Base-by-base conservation (phyloP, 2,888 invertebrate genomes). In the Saturnia japonica region DNA sequence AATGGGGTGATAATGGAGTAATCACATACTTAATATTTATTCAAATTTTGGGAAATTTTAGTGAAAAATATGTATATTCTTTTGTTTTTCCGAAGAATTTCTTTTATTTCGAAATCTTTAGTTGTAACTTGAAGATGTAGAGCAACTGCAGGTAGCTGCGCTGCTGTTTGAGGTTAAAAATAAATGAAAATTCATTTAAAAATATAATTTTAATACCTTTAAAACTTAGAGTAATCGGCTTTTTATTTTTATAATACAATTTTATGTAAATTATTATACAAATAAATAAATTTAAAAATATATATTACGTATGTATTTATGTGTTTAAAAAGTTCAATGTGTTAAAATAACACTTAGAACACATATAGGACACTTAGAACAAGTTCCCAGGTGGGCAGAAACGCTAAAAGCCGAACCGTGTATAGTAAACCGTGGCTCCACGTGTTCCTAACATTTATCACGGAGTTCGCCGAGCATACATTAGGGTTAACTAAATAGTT, bases 381-480 rank as follows among this genome's bases (percentile, higher is more conserved):
- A 43, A 43, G 78, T 74, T 77, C 78, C 74, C 86, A 84, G 85
- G 85, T 87, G 86, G 84, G 82, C 86, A 83, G 74, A 69, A 64
- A 64, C 42, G 75, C 80, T 88, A 85, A 88, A 85, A 88, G 88
- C 85, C 76, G 80, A 80, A 81, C 74, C 87, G 73, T 87, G 88
- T 87, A 74, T 71, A 70, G 72, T 68, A 72, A 74, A 71, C 72
- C 69, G 73, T 70, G 76, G 75, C 75, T 73, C 74, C 72, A 71
- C 79, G 78, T 81, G 78, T 79, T 77, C 78, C 78, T 74, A 73
- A 79, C 87, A 86, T 89, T 86, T 85, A 87, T 89, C 86, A 88
- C 83, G 74, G 76, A 77, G 79, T 78, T 79, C 82, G 82, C 75
- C 77, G 76, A 76, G 85, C 85, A 85, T 83, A 85, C 79, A 86